Evolutionary conservation across 2,797 vertebrate species (phyloP).

Genomic region (Chrysocyon brachyurus): DNA sequence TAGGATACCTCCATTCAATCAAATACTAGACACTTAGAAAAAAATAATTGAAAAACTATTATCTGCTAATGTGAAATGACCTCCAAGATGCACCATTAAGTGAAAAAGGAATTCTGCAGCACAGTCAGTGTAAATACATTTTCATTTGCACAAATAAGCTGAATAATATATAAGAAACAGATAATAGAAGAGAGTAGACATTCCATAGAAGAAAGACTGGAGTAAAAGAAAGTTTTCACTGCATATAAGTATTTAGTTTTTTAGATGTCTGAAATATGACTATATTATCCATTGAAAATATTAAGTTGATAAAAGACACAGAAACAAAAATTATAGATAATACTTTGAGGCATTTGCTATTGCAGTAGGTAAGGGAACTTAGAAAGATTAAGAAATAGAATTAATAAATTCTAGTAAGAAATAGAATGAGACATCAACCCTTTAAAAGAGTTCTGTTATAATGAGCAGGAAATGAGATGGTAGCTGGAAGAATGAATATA

Average conservation of each 20-base stretch:
- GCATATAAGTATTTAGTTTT: not conserved
- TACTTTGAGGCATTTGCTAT: not conserved
- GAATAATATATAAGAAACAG: slow-evolving; percentile 19
- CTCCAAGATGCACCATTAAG: not conserved
- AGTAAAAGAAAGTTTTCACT: not conserved
- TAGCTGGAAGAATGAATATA: not conserved
- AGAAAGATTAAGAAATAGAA: not conserved
- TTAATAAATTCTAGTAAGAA: not conserved
- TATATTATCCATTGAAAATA: not conserved
- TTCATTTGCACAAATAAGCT: not conserved
- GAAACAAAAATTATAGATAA: not conserved
- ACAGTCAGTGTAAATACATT: not conserved
- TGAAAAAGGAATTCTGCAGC: not conserved
- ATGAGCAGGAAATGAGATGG: not conserved
- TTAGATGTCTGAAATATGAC: not conserved
- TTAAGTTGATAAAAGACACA: not conserved
- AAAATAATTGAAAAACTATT: not conserved
- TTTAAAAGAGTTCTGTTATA: not conserved
- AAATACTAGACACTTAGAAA: not conserved
- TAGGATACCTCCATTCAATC: not conserved
- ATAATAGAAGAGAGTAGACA: not conserved
- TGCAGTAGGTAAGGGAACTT: not conserved
- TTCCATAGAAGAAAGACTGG: not conserved
- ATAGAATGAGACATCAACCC: not conserved
- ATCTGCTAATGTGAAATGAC: not conserved